A percentile compares a stretch with the other conserved stretches of the same genome.
phyloP scores from a whole-genome alignment of 2,113 vertebrate genomes.

The Speoplatyrhinus poulsoni region DNA sequence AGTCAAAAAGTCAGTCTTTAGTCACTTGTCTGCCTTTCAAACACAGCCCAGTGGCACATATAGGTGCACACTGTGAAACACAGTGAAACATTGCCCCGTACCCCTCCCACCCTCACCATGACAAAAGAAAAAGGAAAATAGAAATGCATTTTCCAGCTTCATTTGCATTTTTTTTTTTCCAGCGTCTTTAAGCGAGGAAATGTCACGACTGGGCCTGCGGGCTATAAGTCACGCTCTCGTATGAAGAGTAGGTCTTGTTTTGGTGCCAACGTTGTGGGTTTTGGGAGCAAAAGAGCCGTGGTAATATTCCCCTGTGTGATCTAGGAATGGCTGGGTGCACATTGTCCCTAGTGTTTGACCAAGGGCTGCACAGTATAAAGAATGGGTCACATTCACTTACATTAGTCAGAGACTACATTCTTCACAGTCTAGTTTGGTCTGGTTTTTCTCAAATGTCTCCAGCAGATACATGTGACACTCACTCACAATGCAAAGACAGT shows the following conservation, averaged over 20 bases:
- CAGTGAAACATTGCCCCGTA: too few relatives aligned
- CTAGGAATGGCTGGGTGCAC: slow-evolving; percentile 62
- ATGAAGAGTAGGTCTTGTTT: slow-evolving; percentile 71
- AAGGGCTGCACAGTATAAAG: not conserved
- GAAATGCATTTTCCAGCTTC: slow-evolving; percentile 70
- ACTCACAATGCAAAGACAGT: too few relatives aligned
- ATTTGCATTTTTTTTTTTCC: slow-evolving; percentile 71
- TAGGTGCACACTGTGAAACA: slow-evolving; percentile 4
- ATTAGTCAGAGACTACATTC: not conserved
- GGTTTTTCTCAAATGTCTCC: not conserved
- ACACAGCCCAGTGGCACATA: slow-evolving; percentile 28
- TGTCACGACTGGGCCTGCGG: slow-evolving; percentile 68
- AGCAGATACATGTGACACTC: not conserved
- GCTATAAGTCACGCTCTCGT: slow-evolving; percentile 62
- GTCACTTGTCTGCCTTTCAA: slow-evolving; percentile 48
- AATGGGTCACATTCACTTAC: too few relatives aligned
- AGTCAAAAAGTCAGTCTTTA: slow-evolving; percentile 52
- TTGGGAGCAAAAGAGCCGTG: slow-evolving; percentile 47
- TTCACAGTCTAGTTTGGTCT: not conserved
- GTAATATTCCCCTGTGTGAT: slow-evolving; percentile 56
- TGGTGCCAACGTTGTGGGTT: slow-evolving; percentile 65
- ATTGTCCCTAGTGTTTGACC: slow-evolving; percentile 31
- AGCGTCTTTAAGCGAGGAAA: slow-evolving; percentile 75
- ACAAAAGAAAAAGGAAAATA: slow-evolving; percentile 3
- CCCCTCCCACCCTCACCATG: not conserved